phyloP scores from a whole-genome alignment of 2,797 vertebrate genomes.

The Pseudocheirus occidentalis region DNA sequence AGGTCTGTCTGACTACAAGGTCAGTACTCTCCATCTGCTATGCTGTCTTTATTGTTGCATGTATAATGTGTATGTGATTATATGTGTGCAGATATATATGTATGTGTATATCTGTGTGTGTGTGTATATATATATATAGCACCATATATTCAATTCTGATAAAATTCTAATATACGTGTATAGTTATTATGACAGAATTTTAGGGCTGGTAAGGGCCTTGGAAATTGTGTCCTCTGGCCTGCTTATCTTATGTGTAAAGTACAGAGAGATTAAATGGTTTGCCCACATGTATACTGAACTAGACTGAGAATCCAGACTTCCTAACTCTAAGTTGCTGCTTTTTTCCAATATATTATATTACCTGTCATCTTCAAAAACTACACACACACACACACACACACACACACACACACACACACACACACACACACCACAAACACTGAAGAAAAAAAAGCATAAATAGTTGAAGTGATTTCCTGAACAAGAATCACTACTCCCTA shows the following conservation, averaged over 20 bases:
- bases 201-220: not conserved
- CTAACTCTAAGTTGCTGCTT: not conserved
- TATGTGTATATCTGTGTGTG: no score
- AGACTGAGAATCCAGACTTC: not conserved
- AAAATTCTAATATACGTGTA: not conserved
- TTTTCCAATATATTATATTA: not conserved
- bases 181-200: not conserved
- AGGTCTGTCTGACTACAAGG: no score
- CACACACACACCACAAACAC: not conserved
- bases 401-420: no score
- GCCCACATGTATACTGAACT: not conserved
- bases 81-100: not conserved
- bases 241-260: not conserved
- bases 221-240: not conserved
- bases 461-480: not conserved
- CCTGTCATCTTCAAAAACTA: not conserved
- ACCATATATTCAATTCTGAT: not conserved
- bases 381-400: not conserved
- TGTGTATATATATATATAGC: no score
- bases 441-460: not conserved
- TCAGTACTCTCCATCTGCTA: not conserved
- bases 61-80: not conserved
- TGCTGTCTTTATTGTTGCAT: not conserved
- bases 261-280: not conserved
- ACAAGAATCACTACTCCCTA: not conserved